phyloP scores from a whole-genome alignment of 2,797 vertebrate species.

The Myiothlypis coronata region DNA sequence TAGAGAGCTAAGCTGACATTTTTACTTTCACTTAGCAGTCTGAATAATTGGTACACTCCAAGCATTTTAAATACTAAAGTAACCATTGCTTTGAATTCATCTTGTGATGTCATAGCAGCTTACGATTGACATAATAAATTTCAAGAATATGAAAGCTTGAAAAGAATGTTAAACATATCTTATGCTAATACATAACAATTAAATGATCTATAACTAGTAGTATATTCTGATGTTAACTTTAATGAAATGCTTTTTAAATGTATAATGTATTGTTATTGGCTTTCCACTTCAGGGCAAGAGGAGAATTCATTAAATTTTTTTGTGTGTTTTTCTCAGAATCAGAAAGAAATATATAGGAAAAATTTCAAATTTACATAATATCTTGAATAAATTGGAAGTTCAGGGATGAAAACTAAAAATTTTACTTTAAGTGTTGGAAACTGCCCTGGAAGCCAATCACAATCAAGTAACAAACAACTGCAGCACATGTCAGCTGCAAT shows the following conservation, averaged over 20 bases:
- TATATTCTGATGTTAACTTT: slow-evolving; percentile 56
- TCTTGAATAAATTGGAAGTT: not conserved
- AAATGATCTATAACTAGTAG: slow-evolving; percentile 65
- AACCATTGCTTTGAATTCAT: slow-evolving; percentile 73
- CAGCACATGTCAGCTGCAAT: not conserved
- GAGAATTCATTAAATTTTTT: slow-evolving; percentile 12
- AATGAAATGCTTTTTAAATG: slow-evolving; percentile 72
- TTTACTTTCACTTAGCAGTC: slow-evolving; percentile 74
- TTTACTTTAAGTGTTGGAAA: not conserved
- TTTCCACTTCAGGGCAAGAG: slow-evolving; percentile 17
- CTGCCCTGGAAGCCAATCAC: not conserved
- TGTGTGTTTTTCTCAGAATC: slow-evolving; percentile 1
- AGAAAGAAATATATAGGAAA: not conserved
- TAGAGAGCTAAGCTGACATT: slow-evolving; percentile 72
- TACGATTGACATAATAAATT: slow-evolving; percentile 71
- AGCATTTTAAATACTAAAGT: slow-evolving; percentile 72
- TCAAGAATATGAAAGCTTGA: slow-evolving; percentile 53
- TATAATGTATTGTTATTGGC: slow-evolving; percentile 45
- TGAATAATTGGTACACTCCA: slow-evolving; percentile 70
- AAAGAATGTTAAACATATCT: slow-evolving; percentile 58
- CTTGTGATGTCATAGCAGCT: slow-evolving; percentile 77
- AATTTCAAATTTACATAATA: not conserved
- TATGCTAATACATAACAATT: slow-evolving; percentile 70
- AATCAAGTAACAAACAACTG: not conserved
- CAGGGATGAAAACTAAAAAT: not conserved